Percentiles rank a stretch among this genome's conserved stretches.
Evolutionary conservation across 2,888 invertebrate genomes (phyloP).

Genomic region (Mythimna pallens): DNA sequence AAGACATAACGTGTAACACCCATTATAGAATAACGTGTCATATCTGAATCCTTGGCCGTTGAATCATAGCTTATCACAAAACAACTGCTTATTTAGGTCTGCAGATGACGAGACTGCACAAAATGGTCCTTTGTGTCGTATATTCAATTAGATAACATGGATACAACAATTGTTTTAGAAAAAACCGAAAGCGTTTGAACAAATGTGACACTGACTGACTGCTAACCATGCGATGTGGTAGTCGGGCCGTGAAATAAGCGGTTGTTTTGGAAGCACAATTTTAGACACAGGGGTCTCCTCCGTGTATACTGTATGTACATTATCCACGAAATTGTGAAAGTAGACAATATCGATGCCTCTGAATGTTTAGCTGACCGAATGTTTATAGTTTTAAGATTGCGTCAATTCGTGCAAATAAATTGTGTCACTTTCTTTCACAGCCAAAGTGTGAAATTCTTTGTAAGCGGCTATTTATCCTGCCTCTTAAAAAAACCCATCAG

Average conservation of each 20-base stretch:
- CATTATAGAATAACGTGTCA: constrained; percentile 51
- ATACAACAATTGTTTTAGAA: constrained; percentile 50
- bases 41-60: constrained; percentile 49
- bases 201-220: constrained; percentile 37
- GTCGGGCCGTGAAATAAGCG: constrained; percentile 39
- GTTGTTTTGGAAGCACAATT: not conserved
- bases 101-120: constrained; percentile 58
- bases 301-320: too few relatives aligned
- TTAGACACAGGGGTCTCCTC: not conserved
- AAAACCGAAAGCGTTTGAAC: constrained; percentile 50
- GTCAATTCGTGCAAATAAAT: too few relatives aligned
- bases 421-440: too few relatives aligned
- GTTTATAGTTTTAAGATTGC: too few relatives aligned
- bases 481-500: too few relatives aligned
- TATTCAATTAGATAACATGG: constrained; percentile 61
- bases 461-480: too few relatives aligned
- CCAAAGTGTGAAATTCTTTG: too few relatives aligned
- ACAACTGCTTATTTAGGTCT: constrained; percentile 65
- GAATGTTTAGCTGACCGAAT: too few relatives aligned
- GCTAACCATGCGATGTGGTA: constrained; percentile 18
- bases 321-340: too few relatives aligned
- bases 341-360: too few relatives aligned
- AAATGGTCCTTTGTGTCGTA: constrained; percentile 54
- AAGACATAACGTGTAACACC: constrained; percentile 39
- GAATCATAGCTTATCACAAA: constrained; percentile 60